Percentiles rank a stretch among this genome's conserved stretches.
phyloP scores from a whole-genome alignment of 2,113 vertebrate species.

The Ursus arctos region DNA sequence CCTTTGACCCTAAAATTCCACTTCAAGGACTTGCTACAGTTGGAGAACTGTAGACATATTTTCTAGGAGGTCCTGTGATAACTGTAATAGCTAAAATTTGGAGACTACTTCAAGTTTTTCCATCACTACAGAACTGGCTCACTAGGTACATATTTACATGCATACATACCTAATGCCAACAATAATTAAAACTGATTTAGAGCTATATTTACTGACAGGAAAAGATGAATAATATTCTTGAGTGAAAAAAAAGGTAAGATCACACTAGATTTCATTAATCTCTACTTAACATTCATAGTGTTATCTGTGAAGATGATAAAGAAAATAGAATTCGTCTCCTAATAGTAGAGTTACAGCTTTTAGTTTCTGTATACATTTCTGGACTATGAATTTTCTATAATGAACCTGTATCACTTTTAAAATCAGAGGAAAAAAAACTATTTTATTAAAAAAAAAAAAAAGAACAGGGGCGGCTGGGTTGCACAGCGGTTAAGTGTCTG shows the following conservation, averaged over 20 bases:
- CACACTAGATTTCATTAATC: constrained; percentile 43
- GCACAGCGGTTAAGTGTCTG: no score
- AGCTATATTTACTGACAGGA: neutral
- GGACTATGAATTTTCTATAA: neutral
- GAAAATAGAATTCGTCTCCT: neutral
- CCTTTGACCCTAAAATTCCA: constrained; percentile 45
- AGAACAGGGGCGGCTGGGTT: no score
- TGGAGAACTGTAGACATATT: neutral
- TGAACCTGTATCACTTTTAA: neutral
- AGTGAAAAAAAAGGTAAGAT: constrained; percentile 53
- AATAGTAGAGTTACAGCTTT: neutral
- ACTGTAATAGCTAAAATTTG: constrained; percentile 30
- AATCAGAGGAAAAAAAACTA: neutral
- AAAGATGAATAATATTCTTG: constrained; percentile 1
- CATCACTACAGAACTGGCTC: constrained; percentile 38
- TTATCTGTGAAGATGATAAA: neutral
- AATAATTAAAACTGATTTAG: constrained; percentile 24
- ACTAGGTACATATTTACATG: neutral
- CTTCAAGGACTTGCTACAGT: neutral
- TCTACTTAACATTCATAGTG: neutral
- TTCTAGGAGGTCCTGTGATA: neutral
- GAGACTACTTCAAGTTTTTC: constrained; percentile 17
- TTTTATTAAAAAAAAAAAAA: neutral
- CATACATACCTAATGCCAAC: neutral
- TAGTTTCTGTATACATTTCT: neutral